These are phyloP conservation scores for Poecilia latipinna DNA, from an alignment of 2,113 vertebrate genomes.

Conservation along the genomic window DNA sequence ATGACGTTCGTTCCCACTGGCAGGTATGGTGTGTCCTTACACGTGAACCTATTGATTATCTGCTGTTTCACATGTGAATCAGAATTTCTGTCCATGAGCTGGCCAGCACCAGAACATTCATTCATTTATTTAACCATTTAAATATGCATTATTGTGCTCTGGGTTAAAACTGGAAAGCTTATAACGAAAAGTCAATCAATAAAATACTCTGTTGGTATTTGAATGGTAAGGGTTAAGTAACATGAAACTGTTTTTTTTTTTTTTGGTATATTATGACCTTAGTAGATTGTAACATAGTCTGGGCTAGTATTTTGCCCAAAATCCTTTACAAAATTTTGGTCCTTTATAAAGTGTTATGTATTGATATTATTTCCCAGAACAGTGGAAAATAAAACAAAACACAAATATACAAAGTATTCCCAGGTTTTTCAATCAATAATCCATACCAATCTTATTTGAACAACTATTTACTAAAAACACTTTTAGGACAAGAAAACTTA, in stretches of 20 bases:
- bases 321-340: no score
- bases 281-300: background rate
- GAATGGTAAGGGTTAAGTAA: background rate
- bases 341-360: no score
- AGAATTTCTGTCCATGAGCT: background rate
- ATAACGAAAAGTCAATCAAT: background rate
- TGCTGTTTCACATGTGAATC: background rate
- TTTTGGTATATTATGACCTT: background rate
- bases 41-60: conserved; percentile 20
- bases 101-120: no score
- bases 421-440: background rate
- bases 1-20: conserved; percentile 50
- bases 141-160: no score
- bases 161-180: no score
- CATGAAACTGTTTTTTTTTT: background rate
- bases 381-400: background rate
- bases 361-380: background rate
- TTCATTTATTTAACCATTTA: no score
- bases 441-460: background rate
- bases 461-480: no score
- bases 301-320: background rate
- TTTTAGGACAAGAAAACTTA: no score
- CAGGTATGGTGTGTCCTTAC: conserved; percentile 43
- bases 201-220: background rate
- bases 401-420: background rate